Percentiles rank a stretch among this genome's conserved stretches.
Evolutionary conservation across 2,113 vertebrate genomes (phyloP).

Genomic region (Perognathus longimembris): DNA sequence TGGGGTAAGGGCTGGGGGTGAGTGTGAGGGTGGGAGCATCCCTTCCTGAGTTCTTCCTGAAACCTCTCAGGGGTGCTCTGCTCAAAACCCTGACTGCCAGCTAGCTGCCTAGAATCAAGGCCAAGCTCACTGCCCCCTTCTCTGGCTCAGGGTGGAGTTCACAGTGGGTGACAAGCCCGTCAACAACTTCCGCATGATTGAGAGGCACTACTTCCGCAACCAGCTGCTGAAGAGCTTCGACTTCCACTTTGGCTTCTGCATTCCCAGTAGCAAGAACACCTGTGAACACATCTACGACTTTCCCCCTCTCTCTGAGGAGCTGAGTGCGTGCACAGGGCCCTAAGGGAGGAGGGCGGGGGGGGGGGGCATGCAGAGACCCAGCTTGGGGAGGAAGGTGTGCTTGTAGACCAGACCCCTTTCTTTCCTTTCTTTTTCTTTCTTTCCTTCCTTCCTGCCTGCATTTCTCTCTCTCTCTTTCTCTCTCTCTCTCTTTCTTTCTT

Average conservation of each 20-base stretch:
- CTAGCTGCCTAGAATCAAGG: background rate
- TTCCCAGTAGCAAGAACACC: constrained; percentile 99
- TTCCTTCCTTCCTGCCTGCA: too few species aligned
- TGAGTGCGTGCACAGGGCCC: constrained; percentile 90
- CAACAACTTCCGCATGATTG: constrained; percentile 99
- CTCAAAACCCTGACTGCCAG: background rate
- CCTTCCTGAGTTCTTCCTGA: constrained; percentile 47
- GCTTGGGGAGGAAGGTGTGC: fast-evolving
- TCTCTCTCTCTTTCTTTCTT: too few species aligned
- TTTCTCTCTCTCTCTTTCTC: too few species aligned
- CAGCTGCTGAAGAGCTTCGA: constrained; percentile 98
- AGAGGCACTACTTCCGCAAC: constrained; percentile 98
- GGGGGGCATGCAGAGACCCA: background rate
- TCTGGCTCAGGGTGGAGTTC: constrained; percentile 94
- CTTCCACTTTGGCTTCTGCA: constrained; percentile 99
- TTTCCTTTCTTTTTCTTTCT: too few species aligned
- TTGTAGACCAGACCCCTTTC: background rate
- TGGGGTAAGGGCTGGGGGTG: background rate
- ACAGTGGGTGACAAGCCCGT: constrained; percentile 97
- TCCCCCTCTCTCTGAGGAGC: constrained; percentile 96
- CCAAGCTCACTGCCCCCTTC: background rate
- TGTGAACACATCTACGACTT: constrained; percentile 99
- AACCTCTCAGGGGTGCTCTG: background rate
- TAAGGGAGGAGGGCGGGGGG: background rate
- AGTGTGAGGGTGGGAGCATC: background rate